phyloP scores from a whole-genome alignment of 2,888 invertebrate species.

The Latrodectus elegans region DNA sequence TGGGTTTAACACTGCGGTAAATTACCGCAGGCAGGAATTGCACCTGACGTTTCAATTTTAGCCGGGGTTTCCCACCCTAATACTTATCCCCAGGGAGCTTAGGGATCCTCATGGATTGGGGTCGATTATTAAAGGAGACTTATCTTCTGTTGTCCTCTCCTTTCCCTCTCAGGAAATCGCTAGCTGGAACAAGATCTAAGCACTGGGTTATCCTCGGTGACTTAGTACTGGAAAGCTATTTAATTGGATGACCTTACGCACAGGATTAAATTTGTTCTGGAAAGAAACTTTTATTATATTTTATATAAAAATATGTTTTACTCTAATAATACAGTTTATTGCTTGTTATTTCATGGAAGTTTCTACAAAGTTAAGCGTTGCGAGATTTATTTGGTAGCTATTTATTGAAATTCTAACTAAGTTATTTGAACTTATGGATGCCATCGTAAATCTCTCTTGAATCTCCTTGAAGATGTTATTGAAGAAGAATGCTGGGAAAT shows the following conservation, averaged over 20 bases:
- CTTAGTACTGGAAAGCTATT: background rate
- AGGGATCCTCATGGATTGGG: conserved; percentile 16
- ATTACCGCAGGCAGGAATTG: conserved; percentile 52
- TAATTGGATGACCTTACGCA: background rate
- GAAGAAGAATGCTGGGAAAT: no score
- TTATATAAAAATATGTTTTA: no score
- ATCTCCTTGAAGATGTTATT: no score
- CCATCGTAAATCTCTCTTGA: no score
- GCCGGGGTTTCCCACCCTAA: conserved; percentile 15
- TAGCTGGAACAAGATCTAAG: background rate
- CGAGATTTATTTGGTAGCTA: no score
- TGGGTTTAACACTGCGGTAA: conserved; percentile 45
- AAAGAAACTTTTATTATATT: no score
- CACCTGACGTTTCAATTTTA: conserved; percentile 64
- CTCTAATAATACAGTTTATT: no score
- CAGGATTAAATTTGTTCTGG: background rate
- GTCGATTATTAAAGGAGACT: conserved; percentile 48
- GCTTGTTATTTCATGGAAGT: no score
- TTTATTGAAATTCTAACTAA: no score
- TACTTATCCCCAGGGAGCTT: conserved; percentile 25
- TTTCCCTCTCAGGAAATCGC: background rate
- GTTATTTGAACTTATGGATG: no score
- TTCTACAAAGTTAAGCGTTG: no score
- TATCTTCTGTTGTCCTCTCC: background rate
- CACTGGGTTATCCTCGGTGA: background rate